phyloP scores from a whole-genome alignment of 2,797 vertebrate species.

The Hippoglossus hippoglossus region DNA sequence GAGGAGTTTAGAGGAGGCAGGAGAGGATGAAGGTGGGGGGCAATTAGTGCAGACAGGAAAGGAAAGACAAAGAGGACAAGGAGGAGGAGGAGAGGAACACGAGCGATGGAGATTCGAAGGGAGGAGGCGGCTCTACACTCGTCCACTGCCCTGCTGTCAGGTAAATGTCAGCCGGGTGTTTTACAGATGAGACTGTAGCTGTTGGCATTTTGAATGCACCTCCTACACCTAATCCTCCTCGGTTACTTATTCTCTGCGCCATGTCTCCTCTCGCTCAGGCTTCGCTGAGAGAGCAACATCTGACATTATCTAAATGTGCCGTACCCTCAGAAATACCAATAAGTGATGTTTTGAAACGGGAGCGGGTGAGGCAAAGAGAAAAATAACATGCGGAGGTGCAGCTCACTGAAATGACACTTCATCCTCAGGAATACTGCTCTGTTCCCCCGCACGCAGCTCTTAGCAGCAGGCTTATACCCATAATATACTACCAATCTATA shows the following conservation, averaged over 20 bases:
- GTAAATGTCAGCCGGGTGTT: conserved; percentile 76
- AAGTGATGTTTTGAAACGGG: conserved; percentile 11
- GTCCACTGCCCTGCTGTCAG: conserved; percentile 68
- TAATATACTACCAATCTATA: too few species aligned
- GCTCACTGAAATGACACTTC: background rate
- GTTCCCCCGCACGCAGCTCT: too few species aligned
- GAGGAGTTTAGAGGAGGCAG: conserved; percentile 15
- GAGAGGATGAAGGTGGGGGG: conserved; percentile 24
- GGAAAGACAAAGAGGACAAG: conserved; percentile 53
- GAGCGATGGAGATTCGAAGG: conserved; percentile 33
- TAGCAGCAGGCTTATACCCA: too few species aligned
- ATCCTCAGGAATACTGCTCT: too few species aligned
- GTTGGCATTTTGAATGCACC: conserved; percentile 70
- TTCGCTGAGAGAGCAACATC: conserved; percentile 16
- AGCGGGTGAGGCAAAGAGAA: background rate
- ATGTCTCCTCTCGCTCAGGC: conserved; percentile 20
- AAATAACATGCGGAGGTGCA: background rate
- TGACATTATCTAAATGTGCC: conserved; percentile 33
- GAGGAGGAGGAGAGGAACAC: conserved; percentile 21
- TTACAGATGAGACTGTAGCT: conserved; percentile 71
- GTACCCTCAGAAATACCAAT: conserved; percentile 29
- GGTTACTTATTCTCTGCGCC: conserved; percentile 39
- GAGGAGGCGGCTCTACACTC: conserved; percentile 36
- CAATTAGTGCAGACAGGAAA: conserved; percentile 33
- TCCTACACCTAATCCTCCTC: conserved; percentile 54